phyloP scores from a whole-genome alignment of 2,113 vertebrate species.

The Erpornis zantholeuca region DNA sequence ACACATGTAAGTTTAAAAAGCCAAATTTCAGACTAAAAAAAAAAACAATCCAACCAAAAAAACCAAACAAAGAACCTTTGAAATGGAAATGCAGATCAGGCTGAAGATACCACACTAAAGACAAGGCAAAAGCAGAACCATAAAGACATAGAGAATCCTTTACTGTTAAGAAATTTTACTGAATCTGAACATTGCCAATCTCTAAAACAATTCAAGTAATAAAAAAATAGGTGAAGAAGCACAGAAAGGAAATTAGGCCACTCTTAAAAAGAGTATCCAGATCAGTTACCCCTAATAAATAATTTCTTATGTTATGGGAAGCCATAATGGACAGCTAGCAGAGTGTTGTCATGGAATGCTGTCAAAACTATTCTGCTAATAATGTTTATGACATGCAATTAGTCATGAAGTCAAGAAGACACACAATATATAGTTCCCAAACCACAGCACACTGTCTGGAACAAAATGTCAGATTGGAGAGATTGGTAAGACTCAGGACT shows the following conservation, averaged over 20 bases:
- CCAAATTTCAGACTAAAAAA: neutral
- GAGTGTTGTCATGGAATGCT: neutral
- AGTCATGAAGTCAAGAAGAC: neutral
- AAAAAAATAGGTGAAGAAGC: neutral
- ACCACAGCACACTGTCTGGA: neutral
- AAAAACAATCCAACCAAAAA: neutral
- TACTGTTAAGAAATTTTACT: neutral
- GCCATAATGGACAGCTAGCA: neutral
- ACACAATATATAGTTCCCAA: neutral
- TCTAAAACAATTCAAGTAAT: neutral
- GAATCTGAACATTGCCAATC: neutral
- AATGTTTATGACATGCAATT: neutral
- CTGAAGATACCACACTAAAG: neutral
- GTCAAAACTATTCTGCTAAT: neutral
- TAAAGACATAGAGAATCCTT: neutral
- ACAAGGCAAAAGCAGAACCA: neutral
- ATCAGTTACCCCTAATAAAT: neutral
- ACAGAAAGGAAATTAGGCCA: neutral
- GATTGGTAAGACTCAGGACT: neutral
- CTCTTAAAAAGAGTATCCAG: neutral
- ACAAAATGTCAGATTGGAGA: neutral
- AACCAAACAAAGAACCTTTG: neutral
- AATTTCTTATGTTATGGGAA: neutral
- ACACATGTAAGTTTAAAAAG: neutral
- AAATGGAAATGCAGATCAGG: neutral